A percentile compares a stretch with the other conserved stretches of the same genome.
Conservation (phyloP, 2,113 vertebrate species). For the Lagenorhynchus albirostris region DNA sequence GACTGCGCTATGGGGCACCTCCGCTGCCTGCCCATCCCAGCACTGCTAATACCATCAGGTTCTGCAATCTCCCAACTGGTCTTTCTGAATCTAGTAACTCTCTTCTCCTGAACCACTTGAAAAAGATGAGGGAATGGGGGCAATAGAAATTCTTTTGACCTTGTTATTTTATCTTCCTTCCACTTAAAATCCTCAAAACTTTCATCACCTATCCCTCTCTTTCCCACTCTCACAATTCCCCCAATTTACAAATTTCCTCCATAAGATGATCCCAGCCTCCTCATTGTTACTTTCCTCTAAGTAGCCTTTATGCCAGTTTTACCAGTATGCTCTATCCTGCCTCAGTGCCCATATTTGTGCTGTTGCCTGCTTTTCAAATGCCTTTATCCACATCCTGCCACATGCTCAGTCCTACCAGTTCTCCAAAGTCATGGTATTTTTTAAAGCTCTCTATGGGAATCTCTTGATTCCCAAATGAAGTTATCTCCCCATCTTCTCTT, state of each 20-base stretch:
- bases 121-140: background rate
- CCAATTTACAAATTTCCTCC: background rate
- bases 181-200: background rate
- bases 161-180: background rate
- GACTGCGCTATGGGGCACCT: background rate
- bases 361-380: background rate
- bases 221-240: background rate
- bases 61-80: background rate
- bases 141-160: background rate
- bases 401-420: background rate
- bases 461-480: background rate
- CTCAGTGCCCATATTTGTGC: background rate
- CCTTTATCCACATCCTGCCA: background rate
- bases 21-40: background rate
- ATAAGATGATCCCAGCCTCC: background rate
- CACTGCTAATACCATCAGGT: rapidly evolving
- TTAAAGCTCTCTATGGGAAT: background rate
- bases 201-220: background rate
- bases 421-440: background rate
- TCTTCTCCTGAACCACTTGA: background rate
- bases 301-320: background rate
- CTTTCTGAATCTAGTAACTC: background rate
- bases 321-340: background rate
- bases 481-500: background rate
- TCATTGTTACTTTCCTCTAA: background rate